Conservation (phyloP, 2,113 vertebrate genomes). For the Nibea coibor region DNA sequence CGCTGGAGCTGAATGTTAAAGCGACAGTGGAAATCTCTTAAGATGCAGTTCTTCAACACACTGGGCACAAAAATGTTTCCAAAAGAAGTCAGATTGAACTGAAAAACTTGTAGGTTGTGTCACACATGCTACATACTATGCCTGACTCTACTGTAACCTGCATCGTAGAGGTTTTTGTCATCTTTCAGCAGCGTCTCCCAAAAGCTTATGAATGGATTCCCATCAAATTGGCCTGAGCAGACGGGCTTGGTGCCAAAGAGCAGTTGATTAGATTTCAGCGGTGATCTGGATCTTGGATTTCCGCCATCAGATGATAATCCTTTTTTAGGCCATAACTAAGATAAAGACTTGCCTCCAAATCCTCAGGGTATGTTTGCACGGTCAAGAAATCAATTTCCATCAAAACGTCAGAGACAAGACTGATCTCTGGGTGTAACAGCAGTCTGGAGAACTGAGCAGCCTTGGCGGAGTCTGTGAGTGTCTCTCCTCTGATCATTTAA, state of each 20-base stretch:
- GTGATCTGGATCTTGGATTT: slow-evolving; percentile 62
- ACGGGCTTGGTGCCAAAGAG: slow-evolving; percentile 50
- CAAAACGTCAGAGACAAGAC: not conserved
- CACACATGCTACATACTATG: not conserved
- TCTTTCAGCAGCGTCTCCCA: slow-evolving; percentile 14
- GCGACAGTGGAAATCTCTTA: not conserved
- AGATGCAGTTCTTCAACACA: not conserved
- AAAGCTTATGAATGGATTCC: slow-evolving; percentile 40
- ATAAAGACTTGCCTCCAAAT: slow-evolving; percentile 46
- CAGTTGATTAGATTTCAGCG: slow-evolving; percentile 58
- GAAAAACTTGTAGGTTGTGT: not conserved
- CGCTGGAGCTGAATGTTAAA: not conserved
- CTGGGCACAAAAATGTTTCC: not conserved
- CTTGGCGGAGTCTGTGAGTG: not conserved
- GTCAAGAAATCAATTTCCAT: slow-evolving; percentile 23
- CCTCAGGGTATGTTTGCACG: slow-evolving; percentile 22
- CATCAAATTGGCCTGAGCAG: slow-evolving; percentile 27
- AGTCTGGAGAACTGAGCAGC: not conserved
- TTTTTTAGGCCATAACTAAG: slow-evolving; percentile 53
- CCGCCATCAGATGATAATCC: slow-evolving; percentile 50
- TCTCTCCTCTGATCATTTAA: slow-evolving; percentile 3
- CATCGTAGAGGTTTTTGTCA: not conserved
- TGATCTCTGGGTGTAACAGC: not conserved
- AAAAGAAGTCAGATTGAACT: not conserved
- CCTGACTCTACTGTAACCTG: not conserved